A percentile compares a stretch with the other conserved stretches of the same genome.
These are phyloP conservation scores for Kryptolebias marmoratus DNA, from an alignment of 2,113 vertebrate species.

Conservation along the genomic window DNA sequence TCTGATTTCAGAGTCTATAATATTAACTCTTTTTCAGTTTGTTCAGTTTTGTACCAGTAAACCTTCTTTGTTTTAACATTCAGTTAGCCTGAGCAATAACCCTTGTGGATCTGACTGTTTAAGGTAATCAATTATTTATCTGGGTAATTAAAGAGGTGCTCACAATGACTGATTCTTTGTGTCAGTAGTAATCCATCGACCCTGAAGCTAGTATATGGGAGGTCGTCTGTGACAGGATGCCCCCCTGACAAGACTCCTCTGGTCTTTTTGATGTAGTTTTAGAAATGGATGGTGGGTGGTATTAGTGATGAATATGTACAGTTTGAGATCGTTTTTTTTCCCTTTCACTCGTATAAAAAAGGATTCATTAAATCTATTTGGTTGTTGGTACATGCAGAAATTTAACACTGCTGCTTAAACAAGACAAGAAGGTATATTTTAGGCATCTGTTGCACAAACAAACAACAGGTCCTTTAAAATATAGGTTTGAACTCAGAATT, in stretches of 20 bases:
- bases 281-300: background rate
- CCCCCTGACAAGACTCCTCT: constrained; percentile 9
- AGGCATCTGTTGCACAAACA: background rate
- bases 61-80: constrained; percentile 28
- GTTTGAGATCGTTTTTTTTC: background rate
- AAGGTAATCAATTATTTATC: constrained; percentile 65
- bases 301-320: constrained; percentile 3
- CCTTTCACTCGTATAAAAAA: no score
- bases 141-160: constrained; percentile 67
- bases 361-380: no score
- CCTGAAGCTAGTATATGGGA: constrained; percentile 37
- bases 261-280: constrained; percentile 25
- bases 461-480: no score
- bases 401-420: background rate
- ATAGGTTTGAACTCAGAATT: no score
- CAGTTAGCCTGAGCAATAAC: constrained; percentile 41
- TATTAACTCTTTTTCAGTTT: constrained; percentile 10
- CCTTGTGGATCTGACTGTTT: constrained; percentile 37
- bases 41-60: background rate
- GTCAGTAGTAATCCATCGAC: constrained; percentile 54
- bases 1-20: no score
- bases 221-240: constrained; percentile 27
- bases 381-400: no score
- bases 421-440: background rate
- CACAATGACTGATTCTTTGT: constrained; percentile 58